phyloP scores from a whole-genome alignment of 2,113 vertebrate species.

The Albula glossodonta region DNA sequence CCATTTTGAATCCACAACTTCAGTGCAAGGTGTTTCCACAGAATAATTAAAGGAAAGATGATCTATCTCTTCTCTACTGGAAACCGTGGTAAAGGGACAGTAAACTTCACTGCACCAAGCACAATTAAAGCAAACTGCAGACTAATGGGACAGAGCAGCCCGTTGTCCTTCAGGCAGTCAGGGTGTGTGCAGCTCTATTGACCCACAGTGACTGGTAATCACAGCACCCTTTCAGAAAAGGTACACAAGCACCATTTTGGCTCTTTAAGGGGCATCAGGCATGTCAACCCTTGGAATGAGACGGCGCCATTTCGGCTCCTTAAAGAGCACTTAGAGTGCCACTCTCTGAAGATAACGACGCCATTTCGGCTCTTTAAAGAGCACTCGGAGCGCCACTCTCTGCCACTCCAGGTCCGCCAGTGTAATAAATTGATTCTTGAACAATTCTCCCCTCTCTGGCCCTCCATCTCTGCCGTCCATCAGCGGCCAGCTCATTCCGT shows the following conservation, averaged over 20 bases:
- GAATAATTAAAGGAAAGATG: background rate
- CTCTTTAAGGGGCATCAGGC: background rate
- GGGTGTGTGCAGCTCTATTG: background rate
- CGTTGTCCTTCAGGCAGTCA: too few relatives aligned
- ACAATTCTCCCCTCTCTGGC: background rate
- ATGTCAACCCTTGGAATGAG: background rate
- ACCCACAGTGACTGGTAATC: constrained; percentile 34
- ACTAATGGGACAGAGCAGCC: background rate
- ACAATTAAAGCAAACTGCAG: background rate
- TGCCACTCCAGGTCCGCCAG: background rate
- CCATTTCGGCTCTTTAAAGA: background rate
- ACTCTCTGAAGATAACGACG: background rate
- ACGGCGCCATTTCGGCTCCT: background rate
- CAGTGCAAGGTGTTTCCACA: background rate
- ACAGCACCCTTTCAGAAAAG: constrained; percentile 24
- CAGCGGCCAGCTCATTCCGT: background rate
- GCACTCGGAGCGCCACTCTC: background rate
- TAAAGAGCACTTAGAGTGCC: background rate
- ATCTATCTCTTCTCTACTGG: background rate
- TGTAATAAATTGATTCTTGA: background rate
- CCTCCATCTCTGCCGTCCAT: background rate
- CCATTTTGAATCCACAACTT: background rate
- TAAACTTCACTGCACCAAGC: background rate
- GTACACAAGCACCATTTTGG: background rate
- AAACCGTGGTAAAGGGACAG: background rate